Evolutionary conservation across 2,797 vertebrate species (phyloP), one percentile per base, ranked within the genome.

Genomic region (Propithecus perrieri): DNA sequence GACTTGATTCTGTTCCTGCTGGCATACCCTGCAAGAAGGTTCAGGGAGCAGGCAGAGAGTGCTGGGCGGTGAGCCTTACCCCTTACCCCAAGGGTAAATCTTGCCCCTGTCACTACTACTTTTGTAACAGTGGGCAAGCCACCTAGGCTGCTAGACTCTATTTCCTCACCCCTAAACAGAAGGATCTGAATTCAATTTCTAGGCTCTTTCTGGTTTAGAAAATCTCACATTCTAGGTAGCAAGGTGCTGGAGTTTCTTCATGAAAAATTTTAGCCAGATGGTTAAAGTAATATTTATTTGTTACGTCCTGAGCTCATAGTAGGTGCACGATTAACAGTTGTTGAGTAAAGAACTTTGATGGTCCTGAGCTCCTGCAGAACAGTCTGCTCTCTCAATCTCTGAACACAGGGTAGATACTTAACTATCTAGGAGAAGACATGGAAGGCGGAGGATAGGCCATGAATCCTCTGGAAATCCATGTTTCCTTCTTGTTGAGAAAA

Each of bases 401-500:
- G n/a, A 84, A 38, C 59, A 63, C 65, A 78, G 10, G 48, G 15
- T 63, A 28, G 50, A 43, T 28, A 3, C 7, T 13, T 35, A 38
- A 30, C 63, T 2, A 11, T 33, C 26, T 26, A 38, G 43, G 48
- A 88, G 43, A 43, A 80, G 55, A 69, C 17, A 33, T 15, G 2
- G 41, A 30, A 35, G 71, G 41, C 10, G 7, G 41, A 22, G 7
- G 9, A n/a, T 6, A 0, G 53, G 15, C 30, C 5, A 0, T 4
- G 5, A 15, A 22, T 43, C 53, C 85, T 84, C 69, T 35, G 11
- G 14, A 78, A 80, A 65, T 18, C 35, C 38, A 50, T 38, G 18
- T 83, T 78, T 85, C 26, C 35, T 79, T 86, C 65, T 85, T 88
- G 30, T 35, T 63, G 67, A 79, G 69, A 95, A 94, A 95, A 63